Evolutionary conservation across 2,888 invertebrate genomes (phyloP).

Genomic region (Cheilosia scutellata): DNA sequence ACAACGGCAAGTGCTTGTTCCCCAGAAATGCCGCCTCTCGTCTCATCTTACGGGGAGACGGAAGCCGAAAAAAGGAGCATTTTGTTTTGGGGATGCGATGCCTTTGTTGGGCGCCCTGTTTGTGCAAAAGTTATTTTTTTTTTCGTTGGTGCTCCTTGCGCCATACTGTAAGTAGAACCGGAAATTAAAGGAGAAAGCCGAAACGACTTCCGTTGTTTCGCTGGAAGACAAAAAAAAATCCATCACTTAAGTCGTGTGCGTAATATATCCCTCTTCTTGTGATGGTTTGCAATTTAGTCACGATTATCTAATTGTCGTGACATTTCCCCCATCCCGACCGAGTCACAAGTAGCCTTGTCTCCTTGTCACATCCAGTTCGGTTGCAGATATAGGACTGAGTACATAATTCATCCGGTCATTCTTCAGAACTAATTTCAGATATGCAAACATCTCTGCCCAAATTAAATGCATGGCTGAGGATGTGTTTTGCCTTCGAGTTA

Average conservation of each 20-base stretch:
- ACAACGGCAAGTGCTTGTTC: slow-evolving; percentile 60
- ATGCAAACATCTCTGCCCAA: slow-evolving; percentile 52
- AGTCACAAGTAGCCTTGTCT: slow-evolving; percentile 54
- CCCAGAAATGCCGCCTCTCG: slow-evolving; percentile 37
- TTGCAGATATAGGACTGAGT: slow-evolving; percentile 8
- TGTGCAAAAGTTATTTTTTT: slow-evolving; percentile 41
- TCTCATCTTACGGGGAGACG: slow-evolving; percentile 22
- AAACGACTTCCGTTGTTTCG: slow-evolving; percentile 45
- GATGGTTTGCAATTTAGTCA: slow-evolving; percentile 54
- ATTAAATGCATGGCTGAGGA: slow-evolving; percentile 50
- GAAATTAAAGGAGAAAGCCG: slow-evolving; percentile 68
- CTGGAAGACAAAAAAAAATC: slow-evolving; percentile 19
- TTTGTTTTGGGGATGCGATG: not conserved
- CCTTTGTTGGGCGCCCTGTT: not conserved
- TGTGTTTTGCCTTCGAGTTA: slow-evolving; percentile 62
- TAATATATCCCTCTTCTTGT: not conserved
- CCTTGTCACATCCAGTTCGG: slow-evolving; percentile 37
- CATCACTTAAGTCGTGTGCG: slow-evolving; percentile 26
- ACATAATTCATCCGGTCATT: slow-evolving; percentile 46
- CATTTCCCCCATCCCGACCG: slow-evolving; percentile 35
- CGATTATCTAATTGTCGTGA: slow-evolving; percentile 69
- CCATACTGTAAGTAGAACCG: slow-evolving; percentile 46
- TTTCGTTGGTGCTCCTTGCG: slow-evolving; percentile 38
- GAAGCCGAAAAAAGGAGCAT: not conserved
- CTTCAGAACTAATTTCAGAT: slow-evolving; percentile 60